Evolutionary conservation across 2,888 invertebrate genomes (phyloP), one percentile per base, ranked within the genome.

Genomic region (Nineta flava): DNA sequence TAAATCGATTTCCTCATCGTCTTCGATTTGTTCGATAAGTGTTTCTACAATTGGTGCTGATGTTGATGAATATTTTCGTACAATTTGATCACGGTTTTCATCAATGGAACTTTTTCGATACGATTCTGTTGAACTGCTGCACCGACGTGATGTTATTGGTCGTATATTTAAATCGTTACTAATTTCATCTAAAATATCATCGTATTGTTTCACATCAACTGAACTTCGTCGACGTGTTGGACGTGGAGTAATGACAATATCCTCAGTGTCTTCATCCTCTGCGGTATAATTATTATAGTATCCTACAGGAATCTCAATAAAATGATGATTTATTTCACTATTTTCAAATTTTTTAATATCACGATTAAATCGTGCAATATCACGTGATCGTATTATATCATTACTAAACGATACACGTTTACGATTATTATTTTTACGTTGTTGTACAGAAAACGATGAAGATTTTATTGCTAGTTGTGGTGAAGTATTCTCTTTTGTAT

Each of bases 391-490:
- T 21, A 41, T 48, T 15, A 48, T 9, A n/a, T 48, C 48, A 7
- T 48, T 42, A 26, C 41, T 41, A 31, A 48, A 48, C 7, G 48
- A 48, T 3, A 48, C 48, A 9, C 41, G 34, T 26, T 48, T 48
- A n/a, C 35, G 35, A 19, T 35, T 35, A 35, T 47, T 34, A 13
- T 38, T 32, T 42, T 45, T 45, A n/a, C n/a, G 17, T 16, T 16
- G 43, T 43, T 43, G 12, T 17, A 16, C 10, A 10, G 47, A 34
- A 34, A 47, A 17, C 6, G 35, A 47, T 35, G 47, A 47, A 1
- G 47, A 35, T 47, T 47, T 35, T 2, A 35, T 10, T 47, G 16
- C 34, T 9, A 12, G 21, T 44, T 15, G 41, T 42, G 16, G 41
- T 19, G 41, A 48, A 13, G 10, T 41, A 17, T 13, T 46, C 9